Evolutionary conservation across 1,140 invertebrate species (phyloP), one percentile per base, ranked within the genome.

Genomic region (Laupala kohalensis): DNA sequence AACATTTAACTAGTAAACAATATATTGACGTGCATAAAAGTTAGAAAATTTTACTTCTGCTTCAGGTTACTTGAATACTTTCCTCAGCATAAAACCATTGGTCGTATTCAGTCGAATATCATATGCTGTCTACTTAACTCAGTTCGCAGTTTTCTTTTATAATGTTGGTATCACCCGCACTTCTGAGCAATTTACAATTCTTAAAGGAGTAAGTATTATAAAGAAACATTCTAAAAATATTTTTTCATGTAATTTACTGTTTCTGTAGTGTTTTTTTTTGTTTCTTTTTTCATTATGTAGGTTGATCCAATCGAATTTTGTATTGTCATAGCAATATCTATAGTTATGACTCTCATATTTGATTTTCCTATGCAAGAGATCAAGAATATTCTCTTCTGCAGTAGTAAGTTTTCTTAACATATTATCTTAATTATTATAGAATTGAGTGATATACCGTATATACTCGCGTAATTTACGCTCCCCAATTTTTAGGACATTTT

Each of bases 61-160:
- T 71, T 19, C 70, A 73, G 70, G 62, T 15, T 25, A 24, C 4
- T n/a, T 73, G 12, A 71, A 73, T 30, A 37, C n/a, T 15, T 73
- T 71, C 25, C 69, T 71, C 30, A 72, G 28, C 64, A 73, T 30
- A 19, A 68, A 25, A 23, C 1, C 12, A 67, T 80, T 91, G 71
- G 79, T 87, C 12, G 79, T 91, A 12, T 82, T 92, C 64, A 89
- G 88, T 73, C 84, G 88, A 73, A 80, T 92, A 62, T 90, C 90
- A 0, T 93, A 92, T 74, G 84, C 86, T 3, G 80, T 90, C n/a
- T 93, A 92, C 75, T 81, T 93, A 2, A 83, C 88, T 53, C 91
- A 92, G 78, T 89, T 89, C 73, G 81, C 86, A 25, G 81, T 88
- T 70, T 88, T 87, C 77, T 86, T 88, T 71, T 86, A 86, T 66